phyloP scores from a whole-genome alignment of 2,113 vertebrate species.

The Hiodon alosoides region DNA sequence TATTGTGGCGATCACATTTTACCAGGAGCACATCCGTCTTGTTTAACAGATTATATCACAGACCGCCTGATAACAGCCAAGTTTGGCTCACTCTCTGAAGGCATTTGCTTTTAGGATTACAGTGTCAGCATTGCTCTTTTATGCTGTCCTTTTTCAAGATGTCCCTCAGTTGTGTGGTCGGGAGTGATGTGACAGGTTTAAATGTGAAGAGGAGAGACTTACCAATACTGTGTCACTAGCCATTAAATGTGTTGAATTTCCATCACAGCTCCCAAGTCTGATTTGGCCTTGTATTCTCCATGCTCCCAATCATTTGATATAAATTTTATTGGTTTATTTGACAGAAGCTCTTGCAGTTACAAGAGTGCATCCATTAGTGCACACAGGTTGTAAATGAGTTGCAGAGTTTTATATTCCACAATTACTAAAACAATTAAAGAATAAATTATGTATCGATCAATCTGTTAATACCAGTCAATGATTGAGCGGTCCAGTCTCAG shows the following conservation, averaged over 20 bases:
- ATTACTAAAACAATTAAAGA: too few species aligned
- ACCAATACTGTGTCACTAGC: constrained; percentile 44
- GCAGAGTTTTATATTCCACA: background rate
- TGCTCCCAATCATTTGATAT: background rate
- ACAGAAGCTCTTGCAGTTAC: too few species aligned
- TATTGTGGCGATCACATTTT: background rate
- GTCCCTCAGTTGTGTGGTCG: constrained; percentile 33
- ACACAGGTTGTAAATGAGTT: too few species aligned
- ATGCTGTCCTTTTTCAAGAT: constrained; percentile 38
- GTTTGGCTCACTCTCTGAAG: background rate
- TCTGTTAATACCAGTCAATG: too few species aligned
- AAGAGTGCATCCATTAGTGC: too few species aligned
- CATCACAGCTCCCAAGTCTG: constrained; percentile 38
- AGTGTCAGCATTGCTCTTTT: background rate
- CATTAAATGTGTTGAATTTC: constrained; percentile 42
- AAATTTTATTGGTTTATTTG: background rate
- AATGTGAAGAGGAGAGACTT: constrained; percentile 46
- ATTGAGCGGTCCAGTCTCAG: too few species aligned
- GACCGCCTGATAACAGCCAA: background rate
- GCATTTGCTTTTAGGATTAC: constrained; percentile 1
- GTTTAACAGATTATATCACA: too few species aligned
- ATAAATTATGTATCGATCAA: too few species aligned
- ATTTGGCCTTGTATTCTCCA: constrained; percentile 42
- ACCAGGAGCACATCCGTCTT: background rate
- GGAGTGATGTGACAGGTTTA: constrained; percentile 43